Evolutionary conservation across 2,797 vertebrate genomes (phyloP).

Genomic region (Coranthus polyacanthus): DNA sequence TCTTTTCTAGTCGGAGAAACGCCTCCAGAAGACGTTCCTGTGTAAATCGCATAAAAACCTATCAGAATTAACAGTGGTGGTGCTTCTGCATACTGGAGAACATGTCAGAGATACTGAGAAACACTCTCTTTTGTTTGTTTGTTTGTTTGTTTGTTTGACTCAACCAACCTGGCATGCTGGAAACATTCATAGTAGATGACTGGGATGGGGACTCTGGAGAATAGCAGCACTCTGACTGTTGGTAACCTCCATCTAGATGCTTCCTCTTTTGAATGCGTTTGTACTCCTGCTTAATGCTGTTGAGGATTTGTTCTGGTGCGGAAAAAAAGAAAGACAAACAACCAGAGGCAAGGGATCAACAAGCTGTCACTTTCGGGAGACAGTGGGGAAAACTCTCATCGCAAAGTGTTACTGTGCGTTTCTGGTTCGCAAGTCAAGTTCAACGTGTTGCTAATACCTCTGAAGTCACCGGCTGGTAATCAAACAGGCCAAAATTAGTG

Average conservation of each 20-base stretch:
- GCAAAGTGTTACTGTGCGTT: neutral
- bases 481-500: constrained; percentile 31
- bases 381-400: neutral
- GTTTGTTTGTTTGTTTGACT: neutral
- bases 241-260: constrained; percentile 95
- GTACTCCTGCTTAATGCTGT: constrained; percentile 99
- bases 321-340: constrained; percentile 15
- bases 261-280: constrained; percentile 99
- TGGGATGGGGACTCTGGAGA: constrained; percentile 92
- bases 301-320: constrained; percentile 95
- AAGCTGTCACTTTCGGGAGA: neutral
- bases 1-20: constrained; percentile 94
- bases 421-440: constrained; percentile 4
- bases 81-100: neutral
- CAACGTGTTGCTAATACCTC: constrained; percentile 41
- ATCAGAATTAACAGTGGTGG: neutral
- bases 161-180: constrained; percentile 90
- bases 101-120: neutral
- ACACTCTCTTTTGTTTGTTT: too few relatives aligned
- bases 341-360: constrained; percentile 7
- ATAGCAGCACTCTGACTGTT: constrained; percentile 93
- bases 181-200: constrained; percentile 90
- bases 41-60: neutral
- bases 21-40: constrained; percentile 87
- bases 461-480: constrained; percentile 11